Evolutionary conservation across 64 coral and sea anemone genomes (phyloP), one percentile per base, ranked within the genome.

Genomic region (Actinia tenebrosa): DNA sequence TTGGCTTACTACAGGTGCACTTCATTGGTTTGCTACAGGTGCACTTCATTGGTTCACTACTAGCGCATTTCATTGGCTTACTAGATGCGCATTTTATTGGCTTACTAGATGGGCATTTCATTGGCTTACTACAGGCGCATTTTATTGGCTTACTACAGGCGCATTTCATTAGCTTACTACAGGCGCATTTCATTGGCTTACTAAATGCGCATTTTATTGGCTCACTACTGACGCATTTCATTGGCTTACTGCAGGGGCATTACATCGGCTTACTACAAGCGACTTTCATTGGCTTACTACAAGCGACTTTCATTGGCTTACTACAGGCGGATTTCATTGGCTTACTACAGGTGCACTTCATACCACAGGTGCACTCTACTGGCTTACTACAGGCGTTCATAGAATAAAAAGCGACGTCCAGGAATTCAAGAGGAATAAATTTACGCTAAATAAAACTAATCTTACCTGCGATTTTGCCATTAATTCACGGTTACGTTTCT

Each of bases 391-490:
- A 66, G 63, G n/a, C 19, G 20, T 37, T 37, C 30, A 37, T 37
- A 37, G 30, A 37, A 58, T 58, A 13, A 58, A 58, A 16, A 13
- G 1, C 13, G 1, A 9, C 8, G 11, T 72, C 25, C 69, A 72
- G n/a, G 1, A 72, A 37, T 42, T 72, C 25, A n/a, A 42, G 63
- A 42, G 37, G 6, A 72, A 11, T 69, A 20, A 26, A 3, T 69
- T 44, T 1, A 79, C 77, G 0, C 30, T 37, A 50, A 50, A 5
- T 50, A 5, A 50, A 4, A 79, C 16, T 17, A 79, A 79, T 16
- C 26, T 87, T 16, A 88, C 86, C 80, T 88, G 46, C n/a, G 84
- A 22, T 8, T 68, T 58, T 46, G 45, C 64, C 18, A 66, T 22
- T 66, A 22, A 9, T 66, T 66, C 19, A 23, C n/a, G 5, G 63